Conservation (phyloP, 1,140 invertebrate species). For the Portunus trituberculatus region DNA sequence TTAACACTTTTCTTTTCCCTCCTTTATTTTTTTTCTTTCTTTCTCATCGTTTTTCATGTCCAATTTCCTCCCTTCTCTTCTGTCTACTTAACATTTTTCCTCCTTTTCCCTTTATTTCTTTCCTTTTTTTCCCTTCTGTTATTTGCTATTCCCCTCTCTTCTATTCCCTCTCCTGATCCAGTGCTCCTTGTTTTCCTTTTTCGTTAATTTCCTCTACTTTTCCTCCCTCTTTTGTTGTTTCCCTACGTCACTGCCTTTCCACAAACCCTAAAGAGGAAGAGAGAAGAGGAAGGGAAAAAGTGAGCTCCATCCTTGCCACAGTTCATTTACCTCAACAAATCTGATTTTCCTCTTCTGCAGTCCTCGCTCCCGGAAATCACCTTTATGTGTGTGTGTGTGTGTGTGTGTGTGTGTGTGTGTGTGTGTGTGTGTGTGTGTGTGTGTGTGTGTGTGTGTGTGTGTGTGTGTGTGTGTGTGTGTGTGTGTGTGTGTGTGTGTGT, state of each 20-base stretch:
- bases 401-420: not conserved
- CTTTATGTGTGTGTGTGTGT: not conserved
- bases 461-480: no score
- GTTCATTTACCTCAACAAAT: constrained; percentile 14
- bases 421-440: no score
- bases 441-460: no score
- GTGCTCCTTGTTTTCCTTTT: not conserved
- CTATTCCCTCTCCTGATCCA: not conserved
- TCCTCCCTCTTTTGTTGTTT: not conserved
- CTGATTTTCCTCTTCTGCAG: not conserved
- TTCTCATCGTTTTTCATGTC: no score
- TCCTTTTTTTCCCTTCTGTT: not conserved
- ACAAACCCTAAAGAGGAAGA: not conserved
- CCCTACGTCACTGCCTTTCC: not conserved
- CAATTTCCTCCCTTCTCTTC: no score
- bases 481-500: no score
- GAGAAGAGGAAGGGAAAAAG: not conserved
- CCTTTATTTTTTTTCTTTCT: no score
- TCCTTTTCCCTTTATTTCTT: not conserved
- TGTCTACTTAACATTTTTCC: not conserved
- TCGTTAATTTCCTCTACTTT: not conserved
- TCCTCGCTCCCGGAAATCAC: not conserved
- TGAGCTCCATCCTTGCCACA: not conserved
- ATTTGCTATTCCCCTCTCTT: not conserved
- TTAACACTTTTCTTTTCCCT: no score